Percentiles rank a stretch among this genome's conserved stretches.
Conservation (phyloP, 2,888 invertebrate genomes). For the Yponomeuta sedellus region DNA sequence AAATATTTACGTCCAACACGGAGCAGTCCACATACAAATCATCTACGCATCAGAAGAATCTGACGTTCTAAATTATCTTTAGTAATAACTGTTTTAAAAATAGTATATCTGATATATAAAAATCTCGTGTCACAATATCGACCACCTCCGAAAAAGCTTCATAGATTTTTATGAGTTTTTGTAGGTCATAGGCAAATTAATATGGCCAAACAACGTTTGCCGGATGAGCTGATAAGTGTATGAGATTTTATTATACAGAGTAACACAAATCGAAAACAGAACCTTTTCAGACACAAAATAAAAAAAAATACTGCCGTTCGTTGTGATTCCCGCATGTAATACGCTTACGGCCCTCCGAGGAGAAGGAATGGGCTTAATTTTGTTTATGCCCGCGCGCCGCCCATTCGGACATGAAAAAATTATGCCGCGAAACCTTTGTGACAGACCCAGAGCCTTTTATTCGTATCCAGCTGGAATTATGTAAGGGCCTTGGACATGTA, state of each 20-base stretch:
- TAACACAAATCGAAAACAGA: not conserved
- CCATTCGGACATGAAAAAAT: conserved; percentile 10
- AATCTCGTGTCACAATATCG: no score
- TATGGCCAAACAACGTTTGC: no score
- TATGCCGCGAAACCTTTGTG: conserved; percentile 9
- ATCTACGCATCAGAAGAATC: no score
- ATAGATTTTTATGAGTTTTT: no score
- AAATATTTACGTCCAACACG: no score
- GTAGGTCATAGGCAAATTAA: no score
- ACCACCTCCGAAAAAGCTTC: no score
- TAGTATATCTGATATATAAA: no score
- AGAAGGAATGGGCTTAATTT: conserved; percentile 4
- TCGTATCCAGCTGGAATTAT: not conserved
- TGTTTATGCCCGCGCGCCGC: not conserved
- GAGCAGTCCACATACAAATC: no score
- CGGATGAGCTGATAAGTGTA: no score
- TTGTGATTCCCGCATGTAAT: not conserved
- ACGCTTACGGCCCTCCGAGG: conserved; percentile 18
- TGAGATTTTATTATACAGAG: not conserved
- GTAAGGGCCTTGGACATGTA: not conserved
- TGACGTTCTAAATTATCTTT: no score
- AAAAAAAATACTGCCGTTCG: not conserved
- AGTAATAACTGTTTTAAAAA: no score
- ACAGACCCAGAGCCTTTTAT: conserved; percentile 6
- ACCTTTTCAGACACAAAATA: not conserved